Percentiles rank a stretch among this genome's conserved stretches.
Conservation (phyloP, 2,888 invertebrate species). For the Crossocerus cetratus region DNA sequence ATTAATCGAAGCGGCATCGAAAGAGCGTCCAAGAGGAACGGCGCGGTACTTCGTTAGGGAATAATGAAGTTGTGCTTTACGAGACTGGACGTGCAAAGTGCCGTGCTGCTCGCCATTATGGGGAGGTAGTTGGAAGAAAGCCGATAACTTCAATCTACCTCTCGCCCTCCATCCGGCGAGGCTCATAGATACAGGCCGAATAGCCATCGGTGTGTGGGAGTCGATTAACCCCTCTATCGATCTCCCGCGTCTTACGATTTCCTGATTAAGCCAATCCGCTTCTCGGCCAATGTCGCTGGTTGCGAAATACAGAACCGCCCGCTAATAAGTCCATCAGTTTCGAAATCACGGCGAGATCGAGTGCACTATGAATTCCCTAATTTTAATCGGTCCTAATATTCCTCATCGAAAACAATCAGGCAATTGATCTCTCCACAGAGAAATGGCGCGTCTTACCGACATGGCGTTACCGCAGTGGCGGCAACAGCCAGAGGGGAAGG, state of each 20-base stretch:
- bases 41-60: neutral
- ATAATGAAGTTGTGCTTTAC: neutral
- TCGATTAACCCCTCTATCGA: slow-evolving; percentile 1
- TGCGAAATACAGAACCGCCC: too few species aligned
- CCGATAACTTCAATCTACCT: neutral
- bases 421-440: neutral
- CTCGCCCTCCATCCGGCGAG: neutral
- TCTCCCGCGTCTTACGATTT: neutral
- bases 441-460: neutral
- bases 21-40: too few species aligned
- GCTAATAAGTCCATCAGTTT: too few species aligned
- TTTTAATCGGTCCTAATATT: neutral
- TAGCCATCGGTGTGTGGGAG: neutral
- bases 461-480: too few species aligned
- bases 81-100: neutral
- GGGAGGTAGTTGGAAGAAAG: neutral
- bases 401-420: neutral
- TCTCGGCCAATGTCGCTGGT: too few species aligned
- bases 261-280: neutral
- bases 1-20: too few species aligned
- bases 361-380: too few species aligned
- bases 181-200: neutral
- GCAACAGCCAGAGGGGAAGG: neutral
- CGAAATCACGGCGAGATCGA: too few species aligned
- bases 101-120: neutral